phyloP scores from a whole-genome alignment of 2,797 vertebrate species.

The Lindbergichthys nudifrons region DNA sequence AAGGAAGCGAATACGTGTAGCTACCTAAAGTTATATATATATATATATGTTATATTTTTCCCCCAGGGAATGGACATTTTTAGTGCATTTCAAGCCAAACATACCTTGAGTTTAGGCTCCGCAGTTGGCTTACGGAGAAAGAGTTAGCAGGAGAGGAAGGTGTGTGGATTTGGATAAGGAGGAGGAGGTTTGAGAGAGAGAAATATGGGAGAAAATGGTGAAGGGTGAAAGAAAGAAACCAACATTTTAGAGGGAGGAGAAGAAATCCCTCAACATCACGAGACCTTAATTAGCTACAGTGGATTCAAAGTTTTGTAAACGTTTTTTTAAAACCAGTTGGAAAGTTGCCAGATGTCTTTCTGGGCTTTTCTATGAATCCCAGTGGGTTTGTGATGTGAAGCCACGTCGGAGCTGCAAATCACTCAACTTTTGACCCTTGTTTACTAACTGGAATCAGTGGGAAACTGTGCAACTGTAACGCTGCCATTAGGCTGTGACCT shows the following conservation, averaged over 20 bases:
- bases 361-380: slow-evolving; percentile 1
- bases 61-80: neutral
- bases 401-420: neutral
- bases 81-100: slow-evolving; percentile 32
- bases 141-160: slow-evolving; percentile 8
- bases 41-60: neutral
- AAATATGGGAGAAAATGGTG: neutral
- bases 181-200: slow-evolving; percentile 12
- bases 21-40: too few relatives aligned
- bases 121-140: slow-evolving; percentile 57
- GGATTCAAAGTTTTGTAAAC: neutral
- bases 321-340: slow-evolving; percentile 4
- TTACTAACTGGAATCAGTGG: slow-evolving; percentile 28
- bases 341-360: neutral
- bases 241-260: slow-evolving; percentile 36
- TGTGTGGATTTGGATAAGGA: slow-evolving; percentile 32
- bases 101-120: slow-evolving; percentile 79
- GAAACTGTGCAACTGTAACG: slow-evolving; percentile 24
- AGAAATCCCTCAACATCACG: slow-evolving; percentile 19
- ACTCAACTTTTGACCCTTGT: slow-evolving; percentile 25
- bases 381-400: neutral
- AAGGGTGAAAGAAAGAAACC: slow-evolving; percentile 11
- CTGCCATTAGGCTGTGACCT: slow-evolving; percentile 40
- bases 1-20: neutral
- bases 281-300: slow-evolving; percentile 1